Evolutionary conservation across 1,140 invertebrate species (phyloP).

Genomic region (Rhyacophila brunnea): DNA sequence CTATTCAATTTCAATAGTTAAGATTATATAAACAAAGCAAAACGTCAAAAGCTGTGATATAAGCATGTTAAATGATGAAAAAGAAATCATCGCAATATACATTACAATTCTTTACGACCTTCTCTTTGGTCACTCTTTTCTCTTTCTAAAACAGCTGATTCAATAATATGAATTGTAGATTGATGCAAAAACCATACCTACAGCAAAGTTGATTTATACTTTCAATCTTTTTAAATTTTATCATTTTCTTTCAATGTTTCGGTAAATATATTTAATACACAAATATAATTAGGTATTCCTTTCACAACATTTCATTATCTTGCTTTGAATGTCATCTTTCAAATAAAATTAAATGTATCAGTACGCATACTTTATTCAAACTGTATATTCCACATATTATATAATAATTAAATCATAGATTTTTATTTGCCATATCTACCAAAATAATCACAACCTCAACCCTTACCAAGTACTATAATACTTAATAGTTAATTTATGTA

Average conservation of each 20-base stretch:
- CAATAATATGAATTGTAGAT: neutral
- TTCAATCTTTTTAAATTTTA: neutral
- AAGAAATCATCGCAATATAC: conserved; percentile 8
- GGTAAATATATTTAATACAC: neutral
- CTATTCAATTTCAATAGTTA: conserved; percentile 35
- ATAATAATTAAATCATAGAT: too few species aligned
- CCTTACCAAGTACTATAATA: too few species aligned
- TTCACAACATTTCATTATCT: neutral
- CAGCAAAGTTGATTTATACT: too few species aligned
- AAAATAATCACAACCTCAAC: too few species aligned
- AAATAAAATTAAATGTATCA: neutral
- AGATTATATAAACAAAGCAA: conserved; percentile 29
- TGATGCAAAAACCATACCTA: too few species aligned
- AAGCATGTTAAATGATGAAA: conserved; percentile 30
- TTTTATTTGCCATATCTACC: too few species aligned
- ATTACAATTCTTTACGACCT: neutral
- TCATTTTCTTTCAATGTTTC: neutral
- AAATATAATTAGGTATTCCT: too few species aligned
- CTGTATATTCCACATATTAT: too few species aligned
- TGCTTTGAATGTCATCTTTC: conserved; percentile 1
- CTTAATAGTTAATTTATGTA: too few species aligned
- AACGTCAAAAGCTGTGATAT: conserved; percentile 38
- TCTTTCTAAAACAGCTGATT: too few species aligned
- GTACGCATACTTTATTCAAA: too few species aligned
- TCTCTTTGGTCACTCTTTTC: neutral